Conservation (phyloP, 2,113 vertebrate genomes). For the Pheucticus melanocephalus region DNA sequence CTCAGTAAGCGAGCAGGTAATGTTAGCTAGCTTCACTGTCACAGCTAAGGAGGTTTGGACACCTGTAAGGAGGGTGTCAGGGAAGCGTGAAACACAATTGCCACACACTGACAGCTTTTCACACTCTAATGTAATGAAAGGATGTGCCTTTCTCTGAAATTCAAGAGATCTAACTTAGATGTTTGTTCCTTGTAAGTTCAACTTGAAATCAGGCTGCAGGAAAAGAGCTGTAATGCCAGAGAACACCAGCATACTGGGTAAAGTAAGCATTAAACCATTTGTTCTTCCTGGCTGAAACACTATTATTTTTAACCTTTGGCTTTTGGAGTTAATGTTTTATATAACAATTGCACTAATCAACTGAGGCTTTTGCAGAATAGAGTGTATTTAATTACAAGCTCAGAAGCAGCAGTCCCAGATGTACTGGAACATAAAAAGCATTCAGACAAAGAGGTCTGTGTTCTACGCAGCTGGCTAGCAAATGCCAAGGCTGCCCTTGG, state of each 20-base stretch:
- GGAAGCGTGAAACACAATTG: not conserved
- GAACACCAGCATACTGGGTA: not conserved
- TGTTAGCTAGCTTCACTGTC: not conserved
- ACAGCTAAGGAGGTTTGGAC: not conserved
- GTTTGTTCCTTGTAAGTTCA: not conserved
- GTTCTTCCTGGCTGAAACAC: not conserved
- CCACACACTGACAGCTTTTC: not conserved
- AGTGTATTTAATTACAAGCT: not conserved
- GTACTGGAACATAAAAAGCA: not conserved
- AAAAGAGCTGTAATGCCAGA: not conserved
- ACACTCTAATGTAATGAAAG: not conserved
- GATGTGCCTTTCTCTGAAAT: not conserved
- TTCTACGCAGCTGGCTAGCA: not conserved
- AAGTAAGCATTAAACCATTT: not conserved
- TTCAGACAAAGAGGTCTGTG: not conserved
- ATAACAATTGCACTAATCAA: not conserved
- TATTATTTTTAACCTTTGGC: not conserved
- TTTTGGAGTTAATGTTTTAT: not conserved
- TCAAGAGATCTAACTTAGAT: not conserved
- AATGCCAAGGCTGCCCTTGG: not conserved
- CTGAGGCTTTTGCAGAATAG: not conserved
- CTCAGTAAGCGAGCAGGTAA: fast-evolving
- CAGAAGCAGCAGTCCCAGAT: not conserved
- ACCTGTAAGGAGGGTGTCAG: not conserved
- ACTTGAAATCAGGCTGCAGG: not conserved